Base-by-base conservation (phyloP, 1,140 invertebrate genomes). In the Platyscapa corneri region DNA sequence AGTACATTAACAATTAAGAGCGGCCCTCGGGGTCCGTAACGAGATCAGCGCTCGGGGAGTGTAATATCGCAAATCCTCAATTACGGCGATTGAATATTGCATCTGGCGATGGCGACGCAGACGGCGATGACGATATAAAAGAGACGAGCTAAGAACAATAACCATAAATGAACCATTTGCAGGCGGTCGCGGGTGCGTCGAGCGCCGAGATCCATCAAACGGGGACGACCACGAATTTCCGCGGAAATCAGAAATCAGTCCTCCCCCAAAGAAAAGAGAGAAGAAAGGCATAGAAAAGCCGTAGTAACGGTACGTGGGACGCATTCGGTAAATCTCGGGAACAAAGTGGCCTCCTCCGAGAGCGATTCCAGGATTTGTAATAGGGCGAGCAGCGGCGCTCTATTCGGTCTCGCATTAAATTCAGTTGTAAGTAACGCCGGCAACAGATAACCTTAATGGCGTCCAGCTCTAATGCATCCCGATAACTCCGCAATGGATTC, bases 401-500 rank as follows among this genome's bases (percentile, higher is more conserved):
- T 79, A 72, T 53, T 72, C 72, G 42, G 39, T 8, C 53, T 65
- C 56, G 79, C 60, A 86, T 83, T 86, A 82, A 86, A 86, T 86
- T 76, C 60, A 32, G 60, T 72, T 86, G 75, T 83, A 86, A 77
- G 74, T 70, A 78, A 86, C 80, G 80, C 85, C 80, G 60, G 53
- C 32, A 60, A 60, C 80, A 86, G 85, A 86, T 86, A 86, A 72
- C 79, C 64, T 72, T 86, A 86, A 86, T 86, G 85, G 74, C 49
- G 56, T 49, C 34, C 30, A 49, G 14, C 72, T 79, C 85, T 86
- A 86, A 86, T 86, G 85, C 80, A 83, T 78, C 64, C 75, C 75
- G 85, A 86, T 86, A 82, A 82, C 14, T 70, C 16, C 56, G 56
- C 72, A 86, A 67, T 60, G 84, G 84, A 67, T 77, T 60, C 20